phyloP scores from a whole-genome alignment of 2,797 vertebrate species.

The Anas bernieri region DNA sequence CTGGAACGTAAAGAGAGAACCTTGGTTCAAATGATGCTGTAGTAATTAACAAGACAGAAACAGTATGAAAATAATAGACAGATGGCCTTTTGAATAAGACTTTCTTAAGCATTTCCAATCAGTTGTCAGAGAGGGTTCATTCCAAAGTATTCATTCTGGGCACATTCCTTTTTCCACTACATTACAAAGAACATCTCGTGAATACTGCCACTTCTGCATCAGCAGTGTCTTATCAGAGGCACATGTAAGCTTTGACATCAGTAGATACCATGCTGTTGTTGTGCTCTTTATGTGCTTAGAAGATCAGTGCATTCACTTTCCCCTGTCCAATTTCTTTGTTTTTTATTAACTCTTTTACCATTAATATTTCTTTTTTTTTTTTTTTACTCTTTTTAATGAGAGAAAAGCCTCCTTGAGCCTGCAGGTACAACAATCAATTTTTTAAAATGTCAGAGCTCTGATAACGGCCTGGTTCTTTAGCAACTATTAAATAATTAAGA shows the following conservation, averaged over 20 bases:
- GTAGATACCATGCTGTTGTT: background rate
- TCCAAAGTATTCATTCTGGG: background rate
- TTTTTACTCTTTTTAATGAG: background rate
- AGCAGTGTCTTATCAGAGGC: background rate
- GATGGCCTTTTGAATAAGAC: background rate
- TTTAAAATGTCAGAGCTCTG: conserved; percentile 16
- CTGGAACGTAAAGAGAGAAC: background rate
- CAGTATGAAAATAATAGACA: background rate
- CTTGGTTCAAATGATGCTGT: background rate
- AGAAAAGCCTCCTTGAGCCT: background rate
- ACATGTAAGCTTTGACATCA: background rate
- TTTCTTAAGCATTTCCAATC: background rate
- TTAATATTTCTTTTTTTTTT: background rate
- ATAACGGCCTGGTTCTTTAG: conserved; percentile 7
- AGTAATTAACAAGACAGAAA: background rate
- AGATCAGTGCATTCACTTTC: background rate
- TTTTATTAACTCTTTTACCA: background rate
- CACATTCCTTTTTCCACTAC: background rate
- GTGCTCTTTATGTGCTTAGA: background rate
- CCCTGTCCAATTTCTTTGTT: background rate
- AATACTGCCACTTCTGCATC: background rate
- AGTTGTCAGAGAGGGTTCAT: background rate
- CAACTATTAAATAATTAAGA: conserved; percentile 55
- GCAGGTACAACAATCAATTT: conserved; percentile 8
- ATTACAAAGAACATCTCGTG: background rate